These are phyloP conservation scores for Zosterops japonicus DNA, from an alignment of 2,113 vertebrate species.

Conservation along the genomic window DNA sequence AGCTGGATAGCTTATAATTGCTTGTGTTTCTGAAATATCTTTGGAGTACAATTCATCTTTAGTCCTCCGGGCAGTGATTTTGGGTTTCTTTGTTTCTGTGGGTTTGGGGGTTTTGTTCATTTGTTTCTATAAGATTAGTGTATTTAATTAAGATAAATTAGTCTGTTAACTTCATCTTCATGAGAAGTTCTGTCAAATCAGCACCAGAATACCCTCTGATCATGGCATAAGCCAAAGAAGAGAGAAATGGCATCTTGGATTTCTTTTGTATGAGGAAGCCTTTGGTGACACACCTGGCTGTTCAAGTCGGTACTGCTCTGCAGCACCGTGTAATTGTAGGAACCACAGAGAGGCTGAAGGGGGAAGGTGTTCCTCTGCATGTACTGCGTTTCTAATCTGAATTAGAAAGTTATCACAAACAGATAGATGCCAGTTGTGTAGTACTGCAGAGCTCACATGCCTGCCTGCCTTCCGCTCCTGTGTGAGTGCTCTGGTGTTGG, in stretches of 20 bases:
- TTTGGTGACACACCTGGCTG: not conserved
- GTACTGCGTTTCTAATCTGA: not conserved
- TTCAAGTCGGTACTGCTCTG: not conserved
- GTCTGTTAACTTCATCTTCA: not conserved
- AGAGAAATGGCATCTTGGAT: not conserved
- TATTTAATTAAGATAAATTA: not conserved
- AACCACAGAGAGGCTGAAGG: not conserved
- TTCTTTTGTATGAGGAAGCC: not conserved
- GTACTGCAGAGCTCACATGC: accelerated
- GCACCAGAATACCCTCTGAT: not conserved
- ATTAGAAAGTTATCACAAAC: not conserved
- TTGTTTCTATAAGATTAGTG: not conserved
- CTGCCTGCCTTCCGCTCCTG: not conserved
- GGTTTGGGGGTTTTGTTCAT: not conserved
- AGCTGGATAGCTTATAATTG: not conserved
- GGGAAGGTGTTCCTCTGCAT: not conserved
- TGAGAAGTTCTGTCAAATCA: not conserved
- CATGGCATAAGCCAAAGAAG: not conserved
- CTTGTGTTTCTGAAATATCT: not conserved
- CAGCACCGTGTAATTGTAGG: accelerated
- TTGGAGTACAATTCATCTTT: not conserved
- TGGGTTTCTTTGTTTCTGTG: not conserved
- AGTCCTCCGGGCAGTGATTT: not conserved
- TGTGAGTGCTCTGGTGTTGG: not conserved
- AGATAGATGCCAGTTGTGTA: not conserved